Evolutionary conservation across 1,140 invertebrate species (phyloP).

Genomic region (Globodera rostochiensis): DNA sequence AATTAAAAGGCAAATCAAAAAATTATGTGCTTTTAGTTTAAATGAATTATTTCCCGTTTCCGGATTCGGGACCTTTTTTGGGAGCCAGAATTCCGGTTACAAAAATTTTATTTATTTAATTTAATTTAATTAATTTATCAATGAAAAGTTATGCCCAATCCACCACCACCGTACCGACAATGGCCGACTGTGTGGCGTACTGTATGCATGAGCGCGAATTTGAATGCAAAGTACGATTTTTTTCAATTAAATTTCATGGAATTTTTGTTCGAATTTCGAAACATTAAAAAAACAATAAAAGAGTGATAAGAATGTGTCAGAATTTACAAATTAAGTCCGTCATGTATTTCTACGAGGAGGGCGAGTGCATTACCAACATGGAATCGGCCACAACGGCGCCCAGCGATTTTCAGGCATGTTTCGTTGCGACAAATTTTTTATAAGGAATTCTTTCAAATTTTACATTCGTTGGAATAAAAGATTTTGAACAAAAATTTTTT

Average conservation of each 20-base stretch:
- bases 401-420: constrained; percentile 41
- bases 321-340: constrained; percentile 50
- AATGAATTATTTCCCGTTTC: too few relatives aligned
- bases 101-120: too few relatives aligned
- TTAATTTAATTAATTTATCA: background rate
- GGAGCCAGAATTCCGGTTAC: too few relatives aligned
- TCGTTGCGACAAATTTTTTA: background rate
- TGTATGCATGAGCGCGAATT: constrained; percentile 56
- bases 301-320: background rate
- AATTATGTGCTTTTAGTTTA: background rate
- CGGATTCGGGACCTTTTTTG: too few relatives aligned
- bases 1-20: constrained; percentile 15
- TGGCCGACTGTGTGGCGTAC: constrained; percentile 59
- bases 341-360: constrained; percentile 66
- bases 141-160: constrained; percentile 48
- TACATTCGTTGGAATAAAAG: background rate
- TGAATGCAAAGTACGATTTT: constrained; percentile 51
- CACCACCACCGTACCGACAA: constrained; percentile 48
- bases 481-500: background rate
- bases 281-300: constrained; percentile 20
- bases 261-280: background rate
- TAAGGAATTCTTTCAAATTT: background rate
- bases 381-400: constrained; percentile 56
- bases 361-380: constrained; percentile 64
- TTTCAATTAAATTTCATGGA: background rate